phyloP scores from a whole-genome alignment of 2,113 vertebrate genomes.

The Platichthys flesus region DNA sequence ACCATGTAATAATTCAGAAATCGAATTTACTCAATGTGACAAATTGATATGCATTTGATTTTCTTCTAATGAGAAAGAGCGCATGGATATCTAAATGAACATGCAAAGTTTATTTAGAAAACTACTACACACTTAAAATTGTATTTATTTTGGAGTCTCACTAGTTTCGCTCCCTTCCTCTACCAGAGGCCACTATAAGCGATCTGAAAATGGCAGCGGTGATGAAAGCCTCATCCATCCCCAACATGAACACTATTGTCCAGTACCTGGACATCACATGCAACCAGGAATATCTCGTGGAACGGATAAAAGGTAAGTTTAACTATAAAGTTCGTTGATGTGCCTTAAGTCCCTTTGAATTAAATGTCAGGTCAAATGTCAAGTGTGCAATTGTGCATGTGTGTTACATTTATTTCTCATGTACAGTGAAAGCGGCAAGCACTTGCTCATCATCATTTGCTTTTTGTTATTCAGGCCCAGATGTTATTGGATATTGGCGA shows the following conservation, averaged over 20 bases:
- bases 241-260: constrained; percentile 90
- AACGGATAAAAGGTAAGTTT: constrained; percentile 90
- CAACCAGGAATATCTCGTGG: constrained; percentile 95
- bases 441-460: too few relatives aligned
- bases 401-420: too few relatives aligned
- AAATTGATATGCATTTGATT: neutral
- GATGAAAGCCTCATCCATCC: constrained; percentile 91
- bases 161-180: constrained; percentile 13
- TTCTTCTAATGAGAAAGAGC: neutral
- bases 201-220: constrained; percentile 95
- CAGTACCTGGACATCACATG: constrained; percentile 94
- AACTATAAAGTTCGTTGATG: neutral
- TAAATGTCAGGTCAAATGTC: too few relatives aligned
- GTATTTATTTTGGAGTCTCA: neutral
- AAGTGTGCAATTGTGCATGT: too few relatives aligned
- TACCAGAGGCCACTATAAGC: constrained; percentile 93
- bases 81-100: neutral
- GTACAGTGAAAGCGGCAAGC: too few relatives aligned
- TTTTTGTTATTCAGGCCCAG: too few relatives aligned
- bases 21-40: neutral
- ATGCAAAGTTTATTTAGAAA: neutral
- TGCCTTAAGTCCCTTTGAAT: neutral
- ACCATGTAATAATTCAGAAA: neutral
- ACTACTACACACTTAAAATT: neutral
- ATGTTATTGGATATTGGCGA: too few relatives aligned